Conservation (phyloP, 2,888 invertebrate species). For the Hirtodrosophila trivittata region DNA sequence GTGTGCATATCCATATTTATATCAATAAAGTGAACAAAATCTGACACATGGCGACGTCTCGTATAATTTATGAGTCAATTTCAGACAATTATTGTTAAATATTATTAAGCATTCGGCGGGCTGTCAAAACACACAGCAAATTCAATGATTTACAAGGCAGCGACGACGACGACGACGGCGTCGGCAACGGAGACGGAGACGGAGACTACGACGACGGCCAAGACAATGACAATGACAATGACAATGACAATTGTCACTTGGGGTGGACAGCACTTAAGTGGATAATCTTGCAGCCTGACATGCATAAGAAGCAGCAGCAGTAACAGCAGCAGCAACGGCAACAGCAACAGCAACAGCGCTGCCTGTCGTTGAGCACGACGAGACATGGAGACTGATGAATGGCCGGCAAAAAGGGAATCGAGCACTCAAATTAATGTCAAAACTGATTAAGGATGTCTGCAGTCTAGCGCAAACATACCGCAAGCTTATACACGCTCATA, state of each 20-base stretch:
- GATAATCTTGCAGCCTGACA: conserved; percentile 75
- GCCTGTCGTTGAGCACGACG: conserved; percentile 10
- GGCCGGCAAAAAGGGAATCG: conserved; percentile 66
- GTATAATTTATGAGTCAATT: conserved; percentile 82
- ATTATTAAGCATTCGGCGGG: conserved; percentile 81
- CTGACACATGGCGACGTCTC: conserved; percentile 72
- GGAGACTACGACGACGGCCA: conserved; percentile 27
- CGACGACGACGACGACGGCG: conserved; percentile 12
- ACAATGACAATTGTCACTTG: conserved; percentile 72
- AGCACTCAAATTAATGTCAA: conserved; percentile 80
- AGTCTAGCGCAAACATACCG: conserved; percentile 34
- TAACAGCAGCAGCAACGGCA: not conserved
- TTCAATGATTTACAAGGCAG: conserved; percentile 76
- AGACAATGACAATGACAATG: conserved; percentile 20
- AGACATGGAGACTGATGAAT: conserved; percentile 43
- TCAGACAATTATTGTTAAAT: conserved; percentile 82
- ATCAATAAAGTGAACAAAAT: conserved; percentile 67
- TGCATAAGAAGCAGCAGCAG: conserved; percentile 57
- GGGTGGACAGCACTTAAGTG: conserved; percentile 71
- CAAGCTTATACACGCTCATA: conserved; percentile 8
- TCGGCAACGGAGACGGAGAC: conserved; percentile 10
- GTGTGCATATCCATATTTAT: conserved; percentile 35
- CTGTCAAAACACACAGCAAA: conserved; percentile 79
- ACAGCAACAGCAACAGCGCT: not conserved
- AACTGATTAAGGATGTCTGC: conserved; percentile 72